These are phyloP conservation scores for Chascanopsetta lugubris DNA, from an alignment of 2,113 vertebrate genomes.

Conservation along the genomic window DNA sequence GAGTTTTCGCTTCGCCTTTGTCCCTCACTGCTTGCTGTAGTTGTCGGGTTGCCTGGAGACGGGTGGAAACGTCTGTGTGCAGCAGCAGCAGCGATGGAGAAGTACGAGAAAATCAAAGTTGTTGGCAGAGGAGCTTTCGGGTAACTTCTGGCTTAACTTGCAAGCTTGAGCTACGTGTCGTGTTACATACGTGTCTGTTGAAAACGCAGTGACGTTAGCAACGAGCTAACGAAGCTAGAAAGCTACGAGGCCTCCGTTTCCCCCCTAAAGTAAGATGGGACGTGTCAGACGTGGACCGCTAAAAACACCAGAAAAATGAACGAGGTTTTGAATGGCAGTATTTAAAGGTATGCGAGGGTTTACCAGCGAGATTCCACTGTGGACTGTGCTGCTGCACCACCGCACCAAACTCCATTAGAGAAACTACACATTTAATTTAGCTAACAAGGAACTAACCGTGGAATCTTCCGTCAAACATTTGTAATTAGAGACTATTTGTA, in stretches of 20 bases:
- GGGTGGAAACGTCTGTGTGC: slow-evolving; percentile 47
- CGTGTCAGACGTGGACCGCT: not conserved
- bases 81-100: slow-evolving; percentile 87
- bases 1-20: slow-evolving; percentile 36
- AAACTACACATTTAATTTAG: not conserved
- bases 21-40: slow-evolving; percentile 63
- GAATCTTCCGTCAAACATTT: too few species aligned
- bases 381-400: not conserved
- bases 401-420: not conserved
- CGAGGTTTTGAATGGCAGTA: not conserved
- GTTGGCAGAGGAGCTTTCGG: slow-evolving; percentile 97
- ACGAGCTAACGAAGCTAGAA: not conserved
- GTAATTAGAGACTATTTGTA: too few species aligned
- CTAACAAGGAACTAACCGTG: too few species aligned
- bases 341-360: too few species aligned
- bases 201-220: not conserved
- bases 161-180: not conserved
- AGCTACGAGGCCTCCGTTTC: not conserved
- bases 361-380: too few species aligned
- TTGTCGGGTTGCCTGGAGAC: slow-evolving; percentile 82
- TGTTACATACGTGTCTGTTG: not conserved
- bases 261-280: slow-evolving; percentile 9
- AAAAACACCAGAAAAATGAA: not conserved
- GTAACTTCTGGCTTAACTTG: slow-evolving; percentile 74
- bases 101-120: slow-evolving; percentile 97